These are phyloP conservation scores for Orestias chungarensis DNA, from an alignment of 2,797 vertebrate species.

Conservation along the genomic window DNA sequence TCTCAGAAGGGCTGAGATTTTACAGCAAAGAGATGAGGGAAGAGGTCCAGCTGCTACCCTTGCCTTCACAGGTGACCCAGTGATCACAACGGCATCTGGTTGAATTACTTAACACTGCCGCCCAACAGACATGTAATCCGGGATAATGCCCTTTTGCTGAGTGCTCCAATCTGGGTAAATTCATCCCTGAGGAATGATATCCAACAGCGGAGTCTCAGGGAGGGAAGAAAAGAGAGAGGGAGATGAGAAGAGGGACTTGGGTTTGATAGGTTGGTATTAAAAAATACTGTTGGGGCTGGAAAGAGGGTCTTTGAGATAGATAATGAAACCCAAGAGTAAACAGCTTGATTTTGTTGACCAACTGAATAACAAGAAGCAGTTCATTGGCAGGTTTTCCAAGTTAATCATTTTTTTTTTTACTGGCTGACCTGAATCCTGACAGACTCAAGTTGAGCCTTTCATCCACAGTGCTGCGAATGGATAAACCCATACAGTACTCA, in stretches of 20 bases:
- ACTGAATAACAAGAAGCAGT: slow-evolving; percentile 57
- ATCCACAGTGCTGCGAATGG: slow-evolving; percentile 35
- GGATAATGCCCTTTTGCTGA: slow-evolving; percentile 85
- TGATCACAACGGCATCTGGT: slow-evolving; percentile 82
- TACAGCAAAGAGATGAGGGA: slow-evolving; percentile 27
- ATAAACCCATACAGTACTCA: slow-evolving; percentile 11
- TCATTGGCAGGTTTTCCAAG: slow-evolving; percentile 69
- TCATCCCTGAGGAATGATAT: slow-evolving; percentile 77
- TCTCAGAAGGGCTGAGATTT: slow-evolving; percentile 24
- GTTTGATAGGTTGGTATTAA: slow-evolving; percentile 72
- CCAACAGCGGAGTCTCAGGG: slow-evolving; percentile 63
- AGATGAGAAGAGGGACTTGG: slow-evolving; percentile 57
- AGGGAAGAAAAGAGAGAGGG: slow-evolving; percentile 39
- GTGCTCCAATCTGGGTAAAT: slow-evolving; percentile 85
- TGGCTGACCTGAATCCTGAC: slow-evolving; percentile 69
- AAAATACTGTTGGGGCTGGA: slow-evolving; percentile 63
- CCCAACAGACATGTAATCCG: slow-evolving; percentile 83
- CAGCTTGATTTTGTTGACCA: slow-evolving; percentile 73
- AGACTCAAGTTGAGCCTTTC: slow-evolving; percentile 53
- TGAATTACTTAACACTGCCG: slow-evolving; percentile 83
- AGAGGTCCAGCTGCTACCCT: slow-evolving; percentile 45
- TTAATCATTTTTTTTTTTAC: slow-evolving; percentile 49
- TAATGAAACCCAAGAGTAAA: slow-evolving; percentile 76
- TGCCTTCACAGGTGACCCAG: slow-evolving; percentile 76
- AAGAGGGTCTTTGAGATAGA: slow-evolving; percentile 56